Conservation (phyloP, 2,113 vertebrate genomes). For the Halcyon senegalensis region DNA sequence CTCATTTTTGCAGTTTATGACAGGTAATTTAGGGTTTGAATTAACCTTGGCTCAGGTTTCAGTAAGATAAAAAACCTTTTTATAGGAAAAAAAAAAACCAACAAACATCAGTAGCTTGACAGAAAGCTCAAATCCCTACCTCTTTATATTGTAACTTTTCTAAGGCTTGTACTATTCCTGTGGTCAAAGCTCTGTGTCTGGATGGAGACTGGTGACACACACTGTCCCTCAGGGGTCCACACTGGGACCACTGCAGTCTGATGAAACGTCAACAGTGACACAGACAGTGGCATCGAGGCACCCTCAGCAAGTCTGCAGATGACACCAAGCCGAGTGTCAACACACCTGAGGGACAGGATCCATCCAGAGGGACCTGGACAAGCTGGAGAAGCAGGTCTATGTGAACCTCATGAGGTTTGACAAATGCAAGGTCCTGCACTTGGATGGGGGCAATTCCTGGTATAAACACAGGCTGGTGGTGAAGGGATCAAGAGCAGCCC, state of each 20-base stretch:
- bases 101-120: background rate
- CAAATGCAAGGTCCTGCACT: background rate
- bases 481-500: too few species aligned
- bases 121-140: background rate
- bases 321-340: background rate
- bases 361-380: background rate
- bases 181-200: background rate
- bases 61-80: background rate
- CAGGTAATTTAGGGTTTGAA: background rate
- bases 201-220: background rate
- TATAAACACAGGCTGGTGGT: background rate
- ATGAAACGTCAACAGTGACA: background rate
- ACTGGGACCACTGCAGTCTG: background rate
- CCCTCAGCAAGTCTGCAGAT: background rate
- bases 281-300: background rate
- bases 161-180: background rate
- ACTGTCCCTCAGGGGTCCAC: background rate
- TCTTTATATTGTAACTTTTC: background rate
- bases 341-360: accelerated
- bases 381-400: accelerated
- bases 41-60: background rate
- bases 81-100: background rate
- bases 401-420: background rate
- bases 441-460: background rate
- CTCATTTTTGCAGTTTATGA: background rate